Conservation (phyloP, 2,888 invertebrate species). For the Polyommatus iphigenia region DNA sequence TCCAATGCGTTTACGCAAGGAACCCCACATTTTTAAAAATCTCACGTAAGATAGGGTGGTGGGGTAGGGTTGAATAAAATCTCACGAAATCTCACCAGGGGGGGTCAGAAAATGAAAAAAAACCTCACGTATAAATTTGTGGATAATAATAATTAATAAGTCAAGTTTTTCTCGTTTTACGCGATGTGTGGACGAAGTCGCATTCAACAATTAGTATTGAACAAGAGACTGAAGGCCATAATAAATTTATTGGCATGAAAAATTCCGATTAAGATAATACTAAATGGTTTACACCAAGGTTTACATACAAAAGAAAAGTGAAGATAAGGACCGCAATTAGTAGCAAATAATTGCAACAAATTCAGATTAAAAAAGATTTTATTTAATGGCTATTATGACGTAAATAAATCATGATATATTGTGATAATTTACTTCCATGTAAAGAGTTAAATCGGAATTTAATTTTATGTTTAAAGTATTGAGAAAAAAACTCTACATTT, state of each 20-base stretch:
- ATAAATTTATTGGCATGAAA: background rate
- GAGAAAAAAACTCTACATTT: too few species aligned
- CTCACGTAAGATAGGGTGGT: too few species aligned
- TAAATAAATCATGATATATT: background rate
- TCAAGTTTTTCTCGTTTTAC: too few species aligned
- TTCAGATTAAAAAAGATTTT: background rate
- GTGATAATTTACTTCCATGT: background rate
- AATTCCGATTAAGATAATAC: background rate
- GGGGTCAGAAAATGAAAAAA: too few species aligned
- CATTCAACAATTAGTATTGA: background rate
- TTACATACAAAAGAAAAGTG: slow-evolving; percentile 6
- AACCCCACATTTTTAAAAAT: too few species aligned
- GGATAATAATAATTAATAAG: too few species aligned
- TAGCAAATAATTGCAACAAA: background rate
- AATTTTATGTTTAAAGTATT: background rate
- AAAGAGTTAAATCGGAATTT: background rate
- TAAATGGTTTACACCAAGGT: slow-evolving; percentile 11
- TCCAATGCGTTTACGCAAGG: too few species aligned
- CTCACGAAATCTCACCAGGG: too few species aligned
- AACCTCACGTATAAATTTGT: too few species aligned
- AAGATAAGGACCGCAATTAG: background rate
- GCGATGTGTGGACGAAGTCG: background rate
- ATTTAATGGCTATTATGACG: background rate
- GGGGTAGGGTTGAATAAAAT: too few species aligned
- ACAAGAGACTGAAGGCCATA: background rate